phyloP scores from a whole-genome alignment of 2,113 vertebrate genomes.

The Leptobrachium ailaonicum region DNA sequence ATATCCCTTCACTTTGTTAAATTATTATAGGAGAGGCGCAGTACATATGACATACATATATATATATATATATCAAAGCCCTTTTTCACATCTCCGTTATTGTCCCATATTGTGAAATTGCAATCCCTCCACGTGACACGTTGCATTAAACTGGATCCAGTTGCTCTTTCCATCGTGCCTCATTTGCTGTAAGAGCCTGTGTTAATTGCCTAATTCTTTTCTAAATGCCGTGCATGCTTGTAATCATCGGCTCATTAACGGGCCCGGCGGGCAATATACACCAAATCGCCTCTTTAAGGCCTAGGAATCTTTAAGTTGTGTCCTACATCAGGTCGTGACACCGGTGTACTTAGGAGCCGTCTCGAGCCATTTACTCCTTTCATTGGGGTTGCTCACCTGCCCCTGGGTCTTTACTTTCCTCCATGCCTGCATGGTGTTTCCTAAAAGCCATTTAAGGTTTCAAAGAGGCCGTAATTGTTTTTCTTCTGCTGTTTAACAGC shows the following conservation, averaged over 20 bases:
- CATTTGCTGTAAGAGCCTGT: background rate
- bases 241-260: conserved; percentile 31
- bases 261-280: conserved; percentile 9
- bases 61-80: too few species aligned
- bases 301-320: conserved; percentile 26
- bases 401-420: conserved; percentile 16
- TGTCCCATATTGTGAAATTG: too few species aligned
- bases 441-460: conserved; percentile 11
- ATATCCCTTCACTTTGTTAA: too few species aligned
- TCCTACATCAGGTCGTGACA: conserved; percentile 37
- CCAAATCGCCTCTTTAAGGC: conserved; percentile 10
- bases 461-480: conserved; percentile 16
- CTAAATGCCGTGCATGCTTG: conserved; percentile 22
- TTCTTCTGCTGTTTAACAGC: conserved; percentile 9
- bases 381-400: conserved; percentile 24
- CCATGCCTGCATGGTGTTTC: background rate
- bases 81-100: too few species aligned
- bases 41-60: too few species aligned
- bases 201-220: conserved; percentile 1
- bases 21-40: too few species aligned
- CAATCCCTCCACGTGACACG: too few species aligned
- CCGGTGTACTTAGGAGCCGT: conserved; percentile 5
- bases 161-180: too few species aligned
- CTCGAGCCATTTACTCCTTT: conserved; percentile 36
- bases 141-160: too few species aligned